Base-by-base conservation (phyloP, 2,113 vertebrate genomes). In the Electrona antarctica region DNA sequence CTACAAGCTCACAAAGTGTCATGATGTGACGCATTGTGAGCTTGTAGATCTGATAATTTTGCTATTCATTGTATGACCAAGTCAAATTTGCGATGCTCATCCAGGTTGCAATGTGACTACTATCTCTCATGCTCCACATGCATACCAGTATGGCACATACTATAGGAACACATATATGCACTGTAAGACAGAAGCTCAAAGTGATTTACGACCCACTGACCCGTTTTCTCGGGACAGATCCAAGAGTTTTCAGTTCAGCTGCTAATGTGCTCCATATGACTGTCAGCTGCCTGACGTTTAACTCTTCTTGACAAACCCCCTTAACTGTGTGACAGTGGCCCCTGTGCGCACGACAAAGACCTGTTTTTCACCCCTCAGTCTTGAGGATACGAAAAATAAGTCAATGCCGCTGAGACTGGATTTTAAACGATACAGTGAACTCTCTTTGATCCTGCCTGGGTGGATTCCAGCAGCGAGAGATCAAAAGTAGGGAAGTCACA, bases 221-320 rank as follows among this genome's bases (percentile, higher is more conserved):
- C 54, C 15, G 1, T 77, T 83, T 80, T 72, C 65, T 48, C 74
- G 63, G 73, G 62, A 56, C n/a, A 52, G 13, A 67, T 67, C 63
- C 47, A 77, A 62, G 67, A 63, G 14, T 51, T 80, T 77, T 85
- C 56, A 74, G 54, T 64, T 55, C 55, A 41, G 29, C 9, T 14
- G 50, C 61, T 89, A 91, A 93, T 81, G 51, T 66, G 68, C 68
- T 87, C 80, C 90, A 91, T 89, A 91, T 88, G 87, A 73, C 67
- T 65, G 67, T 69, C 75, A 74, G 75, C 77, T 83, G 62, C 47
- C 61, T 15, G 67, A 80, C 80, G 72, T 84, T 76, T 74, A 72
- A 62, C 45, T 50, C 64, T 47, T 56, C 67, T 67, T 60, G 47
- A 71, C 48, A 64, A 61, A 60, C 41, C 47, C 11, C 61, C 8